These are phyloP conservation scores for Chromoteleia sp. DNA, from an alignment of 2,888 invertebrate genomes.

Conservation along the genomic window DNA sequence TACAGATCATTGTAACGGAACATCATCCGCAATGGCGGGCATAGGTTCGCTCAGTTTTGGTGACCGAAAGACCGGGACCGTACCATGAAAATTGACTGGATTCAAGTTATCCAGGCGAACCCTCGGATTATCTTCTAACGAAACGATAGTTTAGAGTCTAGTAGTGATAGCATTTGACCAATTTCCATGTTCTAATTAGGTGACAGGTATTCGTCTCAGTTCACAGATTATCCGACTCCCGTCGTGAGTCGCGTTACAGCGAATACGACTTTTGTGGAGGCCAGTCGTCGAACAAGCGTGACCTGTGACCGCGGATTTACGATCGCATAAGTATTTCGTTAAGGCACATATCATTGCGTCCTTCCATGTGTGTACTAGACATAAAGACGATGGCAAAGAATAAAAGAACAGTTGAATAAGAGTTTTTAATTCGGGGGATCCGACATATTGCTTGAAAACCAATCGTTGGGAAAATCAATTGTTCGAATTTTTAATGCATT, in stretches of 20 bases:
- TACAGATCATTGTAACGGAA: constrained; percentile 38
- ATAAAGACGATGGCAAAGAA: constrained; percentile 33
- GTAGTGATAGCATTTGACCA: constrained; percentile 81
- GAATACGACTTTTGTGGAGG: constrained; percentile 18
- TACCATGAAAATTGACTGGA: constrained; percentile 15
- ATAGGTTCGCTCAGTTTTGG: constrained; percentile 6
- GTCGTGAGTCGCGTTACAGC: constrained; percentile 36
- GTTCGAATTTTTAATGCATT: too few relatives aligned
- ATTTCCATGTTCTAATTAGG: constrained; percentile 80
- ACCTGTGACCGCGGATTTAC: constrained; percentile 57
- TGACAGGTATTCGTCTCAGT: constrained; percentile 56
- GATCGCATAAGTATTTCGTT: constrained; percentile 74
- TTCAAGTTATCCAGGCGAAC: constrained; percentile 38
- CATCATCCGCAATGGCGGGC: constrained; percentile 2
- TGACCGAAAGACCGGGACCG: neutral
- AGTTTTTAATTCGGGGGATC: constrained; percentile 47
- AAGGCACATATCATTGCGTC: constrained; percentile 82
- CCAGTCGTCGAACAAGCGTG: constrained; percentile 13
- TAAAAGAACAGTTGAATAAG: constrained; percentile 48
- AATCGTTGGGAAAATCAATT: neutral
- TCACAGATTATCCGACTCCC: constrained; percentile 52
- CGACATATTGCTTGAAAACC: constrained; percentile 8
- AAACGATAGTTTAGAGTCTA: constrained; percentile 74
- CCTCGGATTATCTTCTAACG: constrained; percentile 63
- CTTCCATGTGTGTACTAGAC: constrained; percentile 73